A percentile compares a stretch with the other conserved stretches of the same genome.
Evolutionary conservation across 2,888 invertebrate genomes (phyloP).

Genomic region (Temnothorax unifasciatus): DNA sequence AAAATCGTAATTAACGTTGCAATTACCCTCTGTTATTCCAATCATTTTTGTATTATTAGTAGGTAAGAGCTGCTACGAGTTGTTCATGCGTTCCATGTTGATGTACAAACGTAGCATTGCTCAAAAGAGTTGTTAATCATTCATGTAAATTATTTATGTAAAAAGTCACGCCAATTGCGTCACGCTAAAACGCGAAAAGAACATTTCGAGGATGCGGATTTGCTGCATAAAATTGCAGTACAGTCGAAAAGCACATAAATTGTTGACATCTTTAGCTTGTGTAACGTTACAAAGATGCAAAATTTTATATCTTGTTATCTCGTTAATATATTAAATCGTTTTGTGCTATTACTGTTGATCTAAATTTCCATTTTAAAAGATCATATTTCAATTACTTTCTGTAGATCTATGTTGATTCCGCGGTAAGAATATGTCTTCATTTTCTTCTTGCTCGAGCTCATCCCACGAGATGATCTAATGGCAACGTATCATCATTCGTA

Average conservation of each 20-base stretch:
- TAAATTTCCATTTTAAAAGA: background rate
- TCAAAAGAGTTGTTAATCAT: constrained; percentile 17
- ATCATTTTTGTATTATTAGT: background rate
- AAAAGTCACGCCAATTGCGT: background rate
- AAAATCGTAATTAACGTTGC: constrained; percentile 19
- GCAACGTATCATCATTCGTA: background rate
- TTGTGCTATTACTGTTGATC: background rate
- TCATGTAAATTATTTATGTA: constrained; percentile 21
- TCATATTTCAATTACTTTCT: background rate
- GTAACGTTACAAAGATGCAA: background rate
- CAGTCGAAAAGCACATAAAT: background rate
- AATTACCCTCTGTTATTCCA: background rate
- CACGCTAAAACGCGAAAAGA: background rate
- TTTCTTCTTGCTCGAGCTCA: background rate
- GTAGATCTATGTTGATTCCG: background rate
- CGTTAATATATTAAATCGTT: background rate
- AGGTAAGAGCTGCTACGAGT: background rate
- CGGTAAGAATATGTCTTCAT: background rate
- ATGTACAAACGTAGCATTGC: background rate
- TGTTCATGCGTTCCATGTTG: background rate
- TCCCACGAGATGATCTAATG: background rate
- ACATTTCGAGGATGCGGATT: background rate
- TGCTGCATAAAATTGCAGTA: background rate
- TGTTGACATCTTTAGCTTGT: background rate
- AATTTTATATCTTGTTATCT: background rate